Conservation (phyloP, 2,797 vertebrate genomes). For the Antrozous pallidus region DNA sequence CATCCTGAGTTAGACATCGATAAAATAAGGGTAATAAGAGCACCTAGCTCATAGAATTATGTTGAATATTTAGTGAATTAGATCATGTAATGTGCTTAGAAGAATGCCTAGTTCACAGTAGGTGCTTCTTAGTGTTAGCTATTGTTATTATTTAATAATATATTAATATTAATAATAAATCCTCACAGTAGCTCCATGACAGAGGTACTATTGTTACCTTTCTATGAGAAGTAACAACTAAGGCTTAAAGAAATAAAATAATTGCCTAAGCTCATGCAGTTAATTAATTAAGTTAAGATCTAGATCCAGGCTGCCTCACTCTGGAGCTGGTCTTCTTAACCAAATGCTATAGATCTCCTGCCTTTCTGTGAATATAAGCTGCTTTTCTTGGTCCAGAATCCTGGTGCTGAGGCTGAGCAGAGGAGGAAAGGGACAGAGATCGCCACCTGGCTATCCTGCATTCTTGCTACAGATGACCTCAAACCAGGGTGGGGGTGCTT, state of each 20-base stretch:
- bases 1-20: not conserved
- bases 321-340: not conserved
- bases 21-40: not conserved
- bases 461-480: not conserved
- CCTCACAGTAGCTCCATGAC: not conserved
- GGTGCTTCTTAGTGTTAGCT: not conserved
- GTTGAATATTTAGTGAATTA: not conserved
- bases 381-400: not conserved
- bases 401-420: not conserved
- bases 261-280: not conserved
- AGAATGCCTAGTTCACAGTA: not conserved
- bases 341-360: not conserved
- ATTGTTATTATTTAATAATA: not conserved
- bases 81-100: not conserved
- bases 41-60: not conserved
- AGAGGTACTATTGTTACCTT: not conserved
- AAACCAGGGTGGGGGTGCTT: not conserved
- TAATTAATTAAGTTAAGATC: not conserved
- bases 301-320: not conserved
- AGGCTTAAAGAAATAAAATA: not conserved
- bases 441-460: not conserved
- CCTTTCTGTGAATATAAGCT: not conserved
- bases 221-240: not conserved
- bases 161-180: conserved; percentile 5
- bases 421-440: not conserved